Evolutionary conservation across 1,140 invertebrate genomes (phyloP).

Genomic region (Drosophila murphyi): DNA sequence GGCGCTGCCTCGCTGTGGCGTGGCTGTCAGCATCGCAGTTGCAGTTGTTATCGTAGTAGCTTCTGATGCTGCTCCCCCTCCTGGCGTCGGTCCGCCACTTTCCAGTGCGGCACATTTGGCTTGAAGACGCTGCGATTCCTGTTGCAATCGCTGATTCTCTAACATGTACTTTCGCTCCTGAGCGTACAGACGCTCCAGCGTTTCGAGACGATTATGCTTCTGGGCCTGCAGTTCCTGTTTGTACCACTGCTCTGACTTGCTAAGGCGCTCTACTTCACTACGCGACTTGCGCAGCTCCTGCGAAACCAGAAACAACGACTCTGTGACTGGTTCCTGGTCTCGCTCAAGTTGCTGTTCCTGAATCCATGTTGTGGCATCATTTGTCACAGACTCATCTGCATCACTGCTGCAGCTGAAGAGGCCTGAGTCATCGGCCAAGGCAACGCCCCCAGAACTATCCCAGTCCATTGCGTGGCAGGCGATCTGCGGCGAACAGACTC

Average conservation of each 20-base stretch:
- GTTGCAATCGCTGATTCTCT: conserved; percentile 76
- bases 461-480: conserved; percentile 50
- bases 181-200: conserved; percentile 72
- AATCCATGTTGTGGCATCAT: conserved; percentile 25
- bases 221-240: conserved; percentile 74
- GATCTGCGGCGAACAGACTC: conserved; percentile 8
- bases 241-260: conserved; percentile 80
- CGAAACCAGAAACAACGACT: conserved; percentile 52
- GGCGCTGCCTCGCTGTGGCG: background rate
- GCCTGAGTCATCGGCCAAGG: conserved; percentile 63
- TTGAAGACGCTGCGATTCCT: conserved; percentile 61
- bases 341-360: background rate
- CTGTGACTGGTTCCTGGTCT: background rate
- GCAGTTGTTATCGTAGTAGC: background rate
- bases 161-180: conserved; percentile 78
- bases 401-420: conserved; percentile 65
- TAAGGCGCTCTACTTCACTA: conserved; percentile 73
- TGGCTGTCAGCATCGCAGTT: background rate
- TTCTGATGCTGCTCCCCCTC: background rate
- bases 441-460: conserved; percentile 28
- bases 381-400: conserved; percentile 15
- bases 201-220: conserved; percentile 69
- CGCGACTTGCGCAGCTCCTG: conserved; percentile 70
- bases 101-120: conserved; percentile 61
- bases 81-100: conserved; percentile 16